These are phyloP conservation scores for Myotis findleyi DNA, from an alignment of 2,797 vertebrate species.

Conservation along the genomic window DNA sequence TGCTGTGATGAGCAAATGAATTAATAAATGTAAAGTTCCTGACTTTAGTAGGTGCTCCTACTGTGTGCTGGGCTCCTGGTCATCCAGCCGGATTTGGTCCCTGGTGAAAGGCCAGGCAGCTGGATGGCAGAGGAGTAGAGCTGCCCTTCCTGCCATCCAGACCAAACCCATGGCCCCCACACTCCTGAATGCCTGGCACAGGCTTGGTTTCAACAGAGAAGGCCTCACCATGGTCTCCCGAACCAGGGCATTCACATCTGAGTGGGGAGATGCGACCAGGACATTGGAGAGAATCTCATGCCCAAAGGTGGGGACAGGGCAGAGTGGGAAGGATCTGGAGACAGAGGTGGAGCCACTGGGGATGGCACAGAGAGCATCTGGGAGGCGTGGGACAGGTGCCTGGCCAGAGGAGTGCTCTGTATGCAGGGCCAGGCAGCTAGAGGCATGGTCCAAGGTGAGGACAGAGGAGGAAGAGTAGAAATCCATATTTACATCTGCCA, in stretches of 20 bases:
- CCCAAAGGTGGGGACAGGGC: background rate
- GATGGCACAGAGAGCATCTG: background rate
- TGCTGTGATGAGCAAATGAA: no score
- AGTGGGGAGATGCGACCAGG: background rate
- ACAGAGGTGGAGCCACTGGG: no score
- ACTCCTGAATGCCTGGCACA: no score
- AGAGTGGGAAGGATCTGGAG: background rate
- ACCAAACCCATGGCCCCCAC: background rate
- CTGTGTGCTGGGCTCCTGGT: background rate
- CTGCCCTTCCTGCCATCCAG: background rate
- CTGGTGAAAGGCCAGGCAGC: background rate
- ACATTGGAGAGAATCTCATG: background rate
- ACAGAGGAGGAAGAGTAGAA: background rate
- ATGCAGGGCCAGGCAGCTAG: background rate
- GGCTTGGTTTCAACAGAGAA: background rate
- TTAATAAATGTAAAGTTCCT: background rate
- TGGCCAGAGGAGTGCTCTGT: background rate
- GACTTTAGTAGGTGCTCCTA: background rate
- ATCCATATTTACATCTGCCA: background rate
- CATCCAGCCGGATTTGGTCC: background rate
- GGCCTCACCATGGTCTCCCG: fast-evolving
- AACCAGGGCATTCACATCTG: background rate
- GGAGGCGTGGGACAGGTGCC: background rate
- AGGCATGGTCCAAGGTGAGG: background rate
- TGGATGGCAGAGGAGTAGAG: background rate